These are phyloP conservation scores for Anseranas semipalmata DNA, from an alignment of 2,113 vertebrate species.

Conservation along the genomic window DNA sequence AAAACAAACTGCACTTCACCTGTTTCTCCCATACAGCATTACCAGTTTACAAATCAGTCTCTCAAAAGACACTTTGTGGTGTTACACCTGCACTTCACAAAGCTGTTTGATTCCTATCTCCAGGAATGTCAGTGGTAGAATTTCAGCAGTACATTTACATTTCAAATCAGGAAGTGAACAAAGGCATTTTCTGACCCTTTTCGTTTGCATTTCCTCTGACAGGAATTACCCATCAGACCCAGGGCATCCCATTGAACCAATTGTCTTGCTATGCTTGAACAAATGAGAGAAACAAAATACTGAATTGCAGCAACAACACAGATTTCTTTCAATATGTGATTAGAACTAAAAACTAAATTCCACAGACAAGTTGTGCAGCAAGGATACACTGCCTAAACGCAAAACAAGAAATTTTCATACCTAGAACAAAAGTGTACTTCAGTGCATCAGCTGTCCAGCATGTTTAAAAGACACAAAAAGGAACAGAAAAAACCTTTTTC, in stretches of 20 bases:
- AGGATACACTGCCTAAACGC: background rate
- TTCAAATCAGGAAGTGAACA: conserved; percentile 42
- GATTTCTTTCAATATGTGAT: background rate
- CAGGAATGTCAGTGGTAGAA: background rate
- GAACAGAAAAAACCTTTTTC: background rate
- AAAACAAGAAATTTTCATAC: background rate
- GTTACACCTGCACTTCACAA: background rate
- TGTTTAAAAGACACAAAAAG: background rate
- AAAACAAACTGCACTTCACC: background rate
- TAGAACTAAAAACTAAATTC: background rate
- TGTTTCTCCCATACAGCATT: background rate
- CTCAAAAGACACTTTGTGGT: background rate
- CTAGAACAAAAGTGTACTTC: background rate
- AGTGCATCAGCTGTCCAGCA: background rate
- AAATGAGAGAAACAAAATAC: background rate
- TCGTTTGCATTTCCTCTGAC: conserved; percentile 18
- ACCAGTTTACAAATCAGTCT: background rate
- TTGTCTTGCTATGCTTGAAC: background rate
- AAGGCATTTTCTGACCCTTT: conserved; percentile 5
- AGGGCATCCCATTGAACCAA: background rate
- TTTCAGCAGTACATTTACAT: conserved; percentile 9
- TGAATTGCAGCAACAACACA: background rate
- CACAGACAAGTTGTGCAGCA: background rate
- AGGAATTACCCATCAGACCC: background rate
- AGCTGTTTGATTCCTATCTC: background rate